These are phyloP conservation scores for Mythimna lalbum DNA, from an alignment of 2,888 invertebrate genomes.

Conservation along the genomic window DNA sequence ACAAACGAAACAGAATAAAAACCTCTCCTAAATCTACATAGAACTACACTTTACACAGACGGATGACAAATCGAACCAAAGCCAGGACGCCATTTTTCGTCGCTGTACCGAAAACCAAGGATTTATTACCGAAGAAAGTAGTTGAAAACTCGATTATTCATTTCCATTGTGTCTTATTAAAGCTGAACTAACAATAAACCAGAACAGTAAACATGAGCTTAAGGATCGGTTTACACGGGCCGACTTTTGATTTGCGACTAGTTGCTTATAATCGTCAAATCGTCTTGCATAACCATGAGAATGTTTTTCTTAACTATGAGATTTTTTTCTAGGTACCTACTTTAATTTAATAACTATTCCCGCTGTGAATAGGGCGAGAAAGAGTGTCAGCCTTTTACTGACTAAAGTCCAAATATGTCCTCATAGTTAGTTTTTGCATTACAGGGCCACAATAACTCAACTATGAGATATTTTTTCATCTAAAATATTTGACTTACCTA, in stretches of 20 bases:
- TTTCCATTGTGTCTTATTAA: conserved; percentile 61
- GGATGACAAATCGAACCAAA: conserved; percentile 52
- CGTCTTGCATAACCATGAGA: conserved; percentile 13
- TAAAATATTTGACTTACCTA: too few relatives aligned
- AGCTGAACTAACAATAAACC: conserved; percentile 48
- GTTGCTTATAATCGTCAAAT: neutral
- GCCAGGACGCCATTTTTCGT: conserved; percentile 34
- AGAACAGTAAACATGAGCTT: conserved; percentile 33
- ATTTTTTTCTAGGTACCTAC: too few relatives aligned
- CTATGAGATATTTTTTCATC: too few relatives aligned
- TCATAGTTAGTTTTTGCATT: too few relatives aligned
- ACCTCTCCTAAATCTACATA: conserved; percentile 48
- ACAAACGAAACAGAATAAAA: conserved; percentile 52
- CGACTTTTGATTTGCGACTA: neutral
- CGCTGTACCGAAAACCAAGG: conserved; percentile 27
- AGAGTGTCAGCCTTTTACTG: too few relatives aligned
- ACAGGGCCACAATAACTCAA: too few relatives aligned
- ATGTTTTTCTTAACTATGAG: neutral
- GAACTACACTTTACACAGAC: conserved; percentile 48
- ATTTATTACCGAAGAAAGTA: conserved; percentile 52
- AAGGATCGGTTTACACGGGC: conserved; percentile 7
- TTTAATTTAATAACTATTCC: too few relatives aligned
- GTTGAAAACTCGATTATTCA: conserved; percentile 61
- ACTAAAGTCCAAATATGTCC: too few relatives aligned
- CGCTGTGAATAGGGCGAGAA: too few relatives aligned